Base-by-base conservation (phyloP, 2,888 invertebrate species). In the Pasiphila rectangulata region DNA sequence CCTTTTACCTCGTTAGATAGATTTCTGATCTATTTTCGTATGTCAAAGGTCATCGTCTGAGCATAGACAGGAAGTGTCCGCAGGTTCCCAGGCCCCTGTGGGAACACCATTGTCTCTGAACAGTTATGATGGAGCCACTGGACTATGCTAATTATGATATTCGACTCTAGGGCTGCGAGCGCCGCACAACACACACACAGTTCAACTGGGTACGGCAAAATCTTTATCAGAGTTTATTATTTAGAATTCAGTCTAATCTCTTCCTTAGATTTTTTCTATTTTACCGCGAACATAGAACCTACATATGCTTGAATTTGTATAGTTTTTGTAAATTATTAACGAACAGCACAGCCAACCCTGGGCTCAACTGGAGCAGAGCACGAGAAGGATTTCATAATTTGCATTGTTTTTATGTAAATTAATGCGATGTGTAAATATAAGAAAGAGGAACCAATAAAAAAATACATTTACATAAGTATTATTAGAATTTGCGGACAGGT, bases 21-120 rank as follows among this genome's bases (percentile, higher is more conserved):
- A 6, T 30, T 34, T 6, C 20, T 37, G 23, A 37, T 1, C 15
- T 3, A 15, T 3, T 4, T n/a, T 2, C 4, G 19, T 7, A 7
- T 12, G 5, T 20, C 10, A 63, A 65, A 61, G 59, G 63, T 57
- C 65, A 59, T 37, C 48, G 43, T 29, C 13, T 32, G 45, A 19
- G 5, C 6, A 27, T 2, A 56, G 54, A 55, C 56, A 47, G 64
- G 62, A 50, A 35, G 39, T 19, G 35, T 12, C 37, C 43, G 12
- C 32, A 9, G 34, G 42, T 52, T n/a, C 47, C 24, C 53, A 46
- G 9, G 10, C 29, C 34, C 10, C 46, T 38, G 10, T 49, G 47
- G 50, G 39, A 60, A 67, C 29, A 58, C 60, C 59, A 54, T 45
- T 57, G 57, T 54, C 46, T 53, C 24, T 17, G 20, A 3, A 54